phyloP scores from a whole-genome alignment of 2,113 vertebrate species.

The Corythoichthys intestinalis region DNA sequence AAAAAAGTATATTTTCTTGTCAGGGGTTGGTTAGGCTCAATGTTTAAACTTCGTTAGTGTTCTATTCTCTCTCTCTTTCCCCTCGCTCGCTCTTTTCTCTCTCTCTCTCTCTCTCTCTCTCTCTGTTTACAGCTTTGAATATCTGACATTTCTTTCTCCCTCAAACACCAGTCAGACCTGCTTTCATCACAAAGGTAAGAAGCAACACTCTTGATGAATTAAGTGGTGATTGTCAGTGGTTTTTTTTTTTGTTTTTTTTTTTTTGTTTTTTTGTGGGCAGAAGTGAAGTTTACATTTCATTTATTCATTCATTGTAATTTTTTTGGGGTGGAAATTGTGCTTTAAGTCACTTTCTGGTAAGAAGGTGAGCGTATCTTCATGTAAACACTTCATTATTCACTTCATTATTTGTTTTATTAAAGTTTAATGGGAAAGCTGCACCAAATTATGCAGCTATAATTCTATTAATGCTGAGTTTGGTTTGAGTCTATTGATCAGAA shows the following conservation, averaged over 20 bases:
- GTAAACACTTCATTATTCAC: neutral
- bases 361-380: neutral
- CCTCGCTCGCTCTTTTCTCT: neutral
- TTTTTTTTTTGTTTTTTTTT: too few species aligned
- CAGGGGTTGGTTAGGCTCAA: neutral
- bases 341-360: neutral
- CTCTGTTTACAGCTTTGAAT: conserved; percentile 41
- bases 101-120: conserved; percentile 12
- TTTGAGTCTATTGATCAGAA: neutral
- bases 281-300: neutral
- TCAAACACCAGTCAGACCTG: conserved; percentile 36
- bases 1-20: neutral
- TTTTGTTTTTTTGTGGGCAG: neutral
- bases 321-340: neutral
- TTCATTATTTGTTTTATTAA: neutral
- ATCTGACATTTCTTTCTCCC: conserved; percentile 55
- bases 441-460: neutral
- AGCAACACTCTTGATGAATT: conserved; percentile 19
- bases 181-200: conserved; percentile 57
- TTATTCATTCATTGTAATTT: neutral
- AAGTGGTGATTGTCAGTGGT: neutral
- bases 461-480: neutral
- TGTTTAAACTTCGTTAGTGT: neutral
- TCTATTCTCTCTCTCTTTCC: conserved; percentile 5
- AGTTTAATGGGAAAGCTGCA: neutral